Percentiles rank a stretch among this genome's conserved stretches.
These are phyloP conservation scores for Probosciger aterrimus DNA, from an alignment of 2,113 vertebrate genomes.

Conservation along the genomic window DNA sequence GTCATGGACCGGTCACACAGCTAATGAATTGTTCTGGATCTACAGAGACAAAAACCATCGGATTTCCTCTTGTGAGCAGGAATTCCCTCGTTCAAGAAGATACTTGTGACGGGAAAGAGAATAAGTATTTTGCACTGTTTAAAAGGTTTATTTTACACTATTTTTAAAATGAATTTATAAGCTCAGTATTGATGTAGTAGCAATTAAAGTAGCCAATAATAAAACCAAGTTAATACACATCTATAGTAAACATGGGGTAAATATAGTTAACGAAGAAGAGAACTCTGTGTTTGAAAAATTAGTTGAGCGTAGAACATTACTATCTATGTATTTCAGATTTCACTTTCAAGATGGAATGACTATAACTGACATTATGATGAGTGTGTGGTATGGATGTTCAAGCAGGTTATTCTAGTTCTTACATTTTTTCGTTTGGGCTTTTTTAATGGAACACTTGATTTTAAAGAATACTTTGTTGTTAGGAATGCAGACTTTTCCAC, in stretches of 20 bases:
- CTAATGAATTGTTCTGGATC: background rate
- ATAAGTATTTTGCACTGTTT: background rate
- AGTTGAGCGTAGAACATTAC: background rate
- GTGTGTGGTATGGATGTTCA: background rate
- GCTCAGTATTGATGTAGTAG: background rate
- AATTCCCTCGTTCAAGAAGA: background rate
- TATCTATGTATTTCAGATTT: background rate
- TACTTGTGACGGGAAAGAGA: background rate
- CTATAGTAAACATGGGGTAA: background rate
- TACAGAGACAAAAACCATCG: background rate
- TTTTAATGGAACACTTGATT: background rate
- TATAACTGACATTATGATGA: background rate
- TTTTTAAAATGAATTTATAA: background rate
- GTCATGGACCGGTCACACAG: background rate
- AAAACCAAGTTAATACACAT: background rate
- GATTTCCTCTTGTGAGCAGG: background rate
- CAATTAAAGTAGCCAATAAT: background rate
- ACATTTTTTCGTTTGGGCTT: background rate
- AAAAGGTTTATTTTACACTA: background rate
- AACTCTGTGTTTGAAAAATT: background rate
- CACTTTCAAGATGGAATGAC: background rate
- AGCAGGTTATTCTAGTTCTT: background rate
- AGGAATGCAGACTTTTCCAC: background rate
- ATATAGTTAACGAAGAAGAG: background rate
- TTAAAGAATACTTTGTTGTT: background rate